These are phyloP conservation scores for Acridotheres tristis DNA, from an alignment of 2,797 vertebrate genomes.

Conservation along the genomic window DNA sequence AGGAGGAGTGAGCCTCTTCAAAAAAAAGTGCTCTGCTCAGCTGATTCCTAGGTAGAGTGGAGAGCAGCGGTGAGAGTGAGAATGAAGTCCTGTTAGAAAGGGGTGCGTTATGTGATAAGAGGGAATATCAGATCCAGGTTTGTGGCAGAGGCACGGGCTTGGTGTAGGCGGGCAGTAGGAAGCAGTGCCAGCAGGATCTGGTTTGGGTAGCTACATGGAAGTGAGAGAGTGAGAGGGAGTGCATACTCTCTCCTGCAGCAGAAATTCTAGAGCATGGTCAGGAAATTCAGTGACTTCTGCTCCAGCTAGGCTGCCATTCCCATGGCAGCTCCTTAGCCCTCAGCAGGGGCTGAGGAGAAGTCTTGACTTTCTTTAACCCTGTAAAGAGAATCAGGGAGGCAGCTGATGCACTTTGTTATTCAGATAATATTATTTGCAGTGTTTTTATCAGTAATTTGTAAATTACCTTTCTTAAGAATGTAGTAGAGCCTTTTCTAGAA, in stretches of 20 bases:
- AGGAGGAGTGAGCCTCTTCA: background rate
- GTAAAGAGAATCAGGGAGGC: background rate
- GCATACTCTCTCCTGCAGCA: background rate
- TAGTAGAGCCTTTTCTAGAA: background rate
- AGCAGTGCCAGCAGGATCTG: background rate
- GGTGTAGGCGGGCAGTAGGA: background rate
- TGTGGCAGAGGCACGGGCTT: background rate
- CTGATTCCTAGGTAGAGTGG: background rate
- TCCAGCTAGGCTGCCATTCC: background rate
- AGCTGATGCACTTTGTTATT: background rate
- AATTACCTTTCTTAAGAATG: background rate
- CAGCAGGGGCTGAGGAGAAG: accelerated
- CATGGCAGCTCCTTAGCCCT: background rate
- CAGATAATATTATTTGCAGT: background rate
- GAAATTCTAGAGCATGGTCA: background rate
- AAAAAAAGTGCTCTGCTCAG: background rate
- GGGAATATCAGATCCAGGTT: background rate
- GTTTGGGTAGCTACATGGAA: background rate
- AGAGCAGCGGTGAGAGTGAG: background rate
- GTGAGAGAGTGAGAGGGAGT: background rate
- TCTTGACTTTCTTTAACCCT: background rate
- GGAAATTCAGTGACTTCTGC: background rate
- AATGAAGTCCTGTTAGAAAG: background rate
- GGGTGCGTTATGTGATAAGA: background rate
- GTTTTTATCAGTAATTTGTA: background rate